Evolutionary conservation across 1,140 invertebrate species (phyloP).

Genomic region (Helicorthomorpha holstii): DNA sequence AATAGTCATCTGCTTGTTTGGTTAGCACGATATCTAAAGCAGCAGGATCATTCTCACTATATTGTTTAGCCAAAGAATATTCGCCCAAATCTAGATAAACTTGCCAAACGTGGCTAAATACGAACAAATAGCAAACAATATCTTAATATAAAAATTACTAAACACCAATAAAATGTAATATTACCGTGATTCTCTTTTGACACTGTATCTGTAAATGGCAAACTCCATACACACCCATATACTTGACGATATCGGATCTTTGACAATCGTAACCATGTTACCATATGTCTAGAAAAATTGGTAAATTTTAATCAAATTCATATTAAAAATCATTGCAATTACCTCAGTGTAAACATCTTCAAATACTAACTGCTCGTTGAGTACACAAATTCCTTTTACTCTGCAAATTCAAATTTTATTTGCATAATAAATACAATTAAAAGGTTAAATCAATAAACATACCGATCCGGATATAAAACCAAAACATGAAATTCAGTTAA

Average conservation of each 20-base stretch:
- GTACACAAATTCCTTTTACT: slow-evolving; percentile 62
- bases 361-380: slow-evolving; percentile 74
- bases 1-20: slow-evolving; percentile 75
- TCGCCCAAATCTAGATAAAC: slow-evolving; percentile 73
- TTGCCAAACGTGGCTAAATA: slow-evolving; percentile 28
- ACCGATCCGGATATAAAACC: slow-evolving; percentile 59
- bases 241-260: slow-evolving; percentile 56
- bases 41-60: slow-evolving; percentile 54
- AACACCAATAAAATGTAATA: too few species aligned
- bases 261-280: slow-evolving; percentile 57
- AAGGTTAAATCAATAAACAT: background rate
- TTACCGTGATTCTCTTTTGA: slow-evolving; percentile 61
- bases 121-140: slow-evolving; percentile 5
- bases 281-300: slow-evolving; percentile 48
- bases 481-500: slow-evolving; percentile 81
- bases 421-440: slow-evolving; percentile 1
- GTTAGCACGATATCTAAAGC: slow-evolving; percentile 67
- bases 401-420: slow-evolving; percentile 15
- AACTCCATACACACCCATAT: slow-evolving; percentile 75
- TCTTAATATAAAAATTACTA: too few species aligned
- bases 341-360: slow-evolving; percentile 62
- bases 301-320: background rate
- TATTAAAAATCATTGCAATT: slow-evolving; percentile 13
- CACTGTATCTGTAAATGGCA: slow-evolving; percentile 68
- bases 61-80: slow-evolving; percentile 71